These are phyloP conservation scores for Eupsittula cactorum DNA, from an alignment of 2,113 vertebrate genomes.

Conservation along the genomic window DNA sequence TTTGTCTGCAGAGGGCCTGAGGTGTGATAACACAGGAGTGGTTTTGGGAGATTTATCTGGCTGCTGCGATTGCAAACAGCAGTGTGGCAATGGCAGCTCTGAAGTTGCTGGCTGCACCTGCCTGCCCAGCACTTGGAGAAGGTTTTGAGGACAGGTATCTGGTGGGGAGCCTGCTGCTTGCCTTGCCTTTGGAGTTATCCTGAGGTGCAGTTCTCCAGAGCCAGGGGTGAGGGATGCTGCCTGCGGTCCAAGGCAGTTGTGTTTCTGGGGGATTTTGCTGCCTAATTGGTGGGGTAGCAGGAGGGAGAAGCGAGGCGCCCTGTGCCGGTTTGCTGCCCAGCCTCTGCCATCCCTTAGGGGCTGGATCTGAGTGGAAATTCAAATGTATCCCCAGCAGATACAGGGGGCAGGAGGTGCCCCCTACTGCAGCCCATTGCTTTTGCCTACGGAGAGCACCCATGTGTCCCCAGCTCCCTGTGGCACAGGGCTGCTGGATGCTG, in stretches of 20 bases:
- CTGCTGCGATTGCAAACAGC: neutral
- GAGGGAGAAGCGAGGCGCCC: neutral
- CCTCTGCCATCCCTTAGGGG: neutral
- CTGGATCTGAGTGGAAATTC: neutral
- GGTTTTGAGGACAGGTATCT: neutral
- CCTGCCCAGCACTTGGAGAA: rapidly evolving
- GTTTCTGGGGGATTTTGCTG: neutral
- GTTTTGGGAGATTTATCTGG: neutral
- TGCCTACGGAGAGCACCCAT: neutral
- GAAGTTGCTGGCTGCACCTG: rapidly evolving
- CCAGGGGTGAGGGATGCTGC: rapidly evolving
- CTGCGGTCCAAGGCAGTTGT: rapidly evolving
- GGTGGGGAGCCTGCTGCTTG: neutral
- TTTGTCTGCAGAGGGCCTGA: neutral
- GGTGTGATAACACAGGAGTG: neutral
- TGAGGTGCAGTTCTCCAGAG: neutral
- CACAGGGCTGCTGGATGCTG: neutral
- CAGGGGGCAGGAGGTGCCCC: neutral
- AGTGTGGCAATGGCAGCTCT: rapidly evolving
- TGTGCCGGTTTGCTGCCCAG: neutral
- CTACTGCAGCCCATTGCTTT: neutral
- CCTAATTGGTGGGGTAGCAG: rapidly evolving
- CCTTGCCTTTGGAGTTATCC: rapidly evolving
- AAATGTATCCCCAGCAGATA: neutral
- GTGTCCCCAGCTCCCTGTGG: neutral